These are phyloP conservation scores for Ptilodon capucinus DNA, from an alignment of 2,888 invertebrate genomes.

Conservation along the genomic window DNA sequence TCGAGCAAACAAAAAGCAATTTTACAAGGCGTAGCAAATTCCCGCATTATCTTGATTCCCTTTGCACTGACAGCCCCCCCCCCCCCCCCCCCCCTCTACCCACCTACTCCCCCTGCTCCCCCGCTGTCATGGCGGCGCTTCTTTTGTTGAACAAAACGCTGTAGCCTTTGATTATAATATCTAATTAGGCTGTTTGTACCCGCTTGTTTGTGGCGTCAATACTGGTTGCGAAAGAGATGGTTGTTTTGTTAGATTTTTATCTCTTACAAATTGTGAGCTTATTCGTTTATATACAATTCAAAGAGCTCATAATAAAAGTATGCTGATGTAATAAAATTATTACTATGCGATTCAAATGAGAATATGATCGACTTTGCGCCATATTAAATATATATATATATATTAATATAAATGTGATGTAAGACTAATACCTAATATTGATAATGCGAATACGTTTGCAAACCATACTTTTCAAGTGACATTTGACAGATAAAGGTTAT, in stretches of 20 bases:
- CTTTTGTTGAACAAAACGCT: constrained; percentile 3
- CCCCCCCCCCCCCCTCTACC: background rate
- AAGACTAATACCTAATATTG: too few species aligned
- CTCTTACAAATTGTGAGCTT: background rate
- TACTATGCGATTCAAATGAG: too few species aligned
- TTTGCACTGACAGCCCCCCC: constrained; percentile 1
- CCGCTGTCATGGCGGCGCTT: background rate
- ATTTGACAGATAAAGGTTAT: too few species aligned
- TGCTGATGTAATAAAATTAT: too few species aligned
- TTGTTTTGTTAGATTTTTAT: background rate
- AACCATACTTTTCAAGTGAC: too few species aligned
- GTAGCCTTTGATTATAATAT: constrained; percentile 1
- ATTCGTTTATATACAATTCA: too few species aligned
- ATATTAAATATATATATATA: too few species aligned
- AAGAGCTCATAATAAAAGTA: too few species aligned
- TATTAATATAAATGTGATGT: too few species aligned
- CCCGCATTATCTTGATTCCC: constrained; percentile 7
- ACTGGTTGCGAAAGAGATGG: background rate
- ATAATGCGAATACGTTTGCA: too few species aligned
- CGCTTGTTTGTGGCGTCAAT: background rate
- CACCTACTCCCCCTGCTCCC: background rate
- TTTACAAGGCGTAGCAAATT: constrained; percentile 4
- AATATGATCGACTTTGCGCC: too few species aligned
- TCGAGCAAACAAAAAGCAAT: background rate
- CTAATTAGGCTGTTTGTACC: constrained; percentile 3